Evolutionary conservation across 2,888 invertebrate genomes (phyloP).

Genomic region (Limenitis camilla): DNA sequence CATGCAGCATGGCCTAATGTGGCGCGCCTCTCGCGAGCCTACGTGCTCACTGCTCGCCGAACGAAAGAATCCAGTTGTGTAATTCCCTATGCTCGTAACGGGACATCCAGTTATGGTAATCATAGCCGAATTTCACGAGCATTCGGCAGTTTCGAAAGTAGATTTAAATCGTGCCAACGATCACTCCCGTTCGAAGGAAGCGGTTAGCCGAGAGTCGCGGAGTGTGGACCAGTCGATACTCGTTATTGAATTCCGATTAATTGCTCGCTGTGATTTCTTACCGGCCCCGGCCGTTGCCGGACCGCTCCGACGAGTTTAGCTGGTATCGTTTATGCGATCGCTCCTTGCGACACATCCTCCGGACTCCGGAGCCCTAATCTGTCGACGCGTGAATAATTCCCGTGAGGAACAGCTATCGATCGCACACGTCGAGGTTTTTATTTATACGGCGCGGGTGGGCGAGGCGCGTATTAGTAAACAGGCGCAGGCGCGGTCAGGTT

Average conservation of each 20-base stretch:
- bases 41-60: slow-evolving; percentile 28
- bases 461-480: slow-evolving; percentile 75
- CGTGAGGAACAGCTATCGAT: slow-evolving; percentile 73
- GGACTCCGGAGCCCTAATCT: slow-evolving; percentile 53
- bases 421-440: slow-evolving; percentile 74
- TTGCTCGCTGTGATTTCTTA: slow-evolving; percentile 39
- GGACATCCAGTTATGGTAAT: slow-evolving; percentile 72
- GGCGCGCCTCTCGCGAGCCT: slow-evolving; percentile 27
- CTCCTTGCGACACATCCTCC: slow-evolving; percentile 28
- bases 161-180: slow-evolving; percentile 50
- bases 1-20: slow-evolving; percentile 30
- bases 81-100: slow-evolving; percentile 63
- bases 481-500: slow-evolving; percentile 63
- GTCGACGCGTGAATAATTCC: slow-evolving; percentile 73
- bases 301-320: slow-evolving; percentile 25
- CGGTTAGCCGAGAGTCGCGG: slow-evolving; percentile 24
- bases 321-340: slow-evolving; percentile 33
- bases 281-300: slow-evolving; percentile 23
- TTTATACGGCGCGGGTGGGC: slow-evolving; percentile 73
- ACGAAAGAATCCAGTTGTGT: slow-evolving; percentile 60
- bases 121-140: slow-evolving; percentile 65
- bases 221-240: slow-evolving; percentile 18
- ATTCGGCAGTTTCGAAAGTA: slow-evolving; percentile 56
- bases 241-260: slow-evolving; percentile 41
- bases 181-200: slow-evolving; percentile 33